Conservation (phyloP, 2,888 invertebrate species). For the Heliconius ethilla region DNA sequence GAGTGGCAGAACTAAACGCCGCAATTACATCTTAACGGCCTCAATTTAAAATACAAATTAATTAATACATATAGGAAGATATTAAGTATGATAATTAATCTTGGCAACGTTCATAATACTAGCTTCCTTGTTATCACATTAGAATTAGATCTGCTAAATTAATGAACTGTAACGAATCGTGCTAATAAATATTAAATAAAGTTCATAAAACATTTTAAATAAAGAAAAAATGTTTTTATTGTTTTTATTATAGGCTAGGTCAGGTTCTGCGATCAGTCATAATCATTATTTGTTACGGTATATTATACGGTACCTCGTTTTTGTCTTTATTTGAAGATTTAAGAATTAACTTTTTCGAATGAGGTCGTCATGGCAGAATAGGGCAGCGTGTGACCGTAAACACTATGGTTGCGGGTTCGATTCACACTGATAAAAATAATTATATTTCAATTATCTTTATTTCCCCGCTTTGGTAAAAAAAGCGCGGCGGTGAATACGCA, state of each 20-base stretch:
- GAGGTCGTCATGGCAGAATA: too few species aligned
- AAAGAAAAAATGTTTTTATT: not conserved
- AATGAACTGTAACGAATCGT: not conserved
- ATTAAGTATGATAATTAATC: constrained; percentile 7
- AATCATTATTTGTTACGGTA: constrained; percentile 3
- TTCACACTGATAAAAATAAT: too few species aligned
- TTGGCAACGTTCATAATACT: not conserved
- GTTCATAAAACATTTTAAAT: not conserved
- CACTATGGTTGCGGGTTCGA: too few species aligned
- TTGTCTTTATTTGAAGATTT: not conserved
- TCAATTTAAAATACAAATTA: not conserved
- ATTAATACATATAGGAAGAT: constrained; percentile 18
- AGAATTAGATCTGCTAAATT: not conserved
- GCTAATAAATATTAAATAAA: not conserved
- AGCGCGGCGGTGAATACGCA: too few species aligned
- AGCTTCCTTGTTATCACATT: constrained; percentile 11
- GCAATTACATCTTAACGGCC: too few species aligned
- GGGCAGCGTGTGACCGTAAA: too few species aligned
- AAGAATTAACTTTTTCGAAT: not conserved
- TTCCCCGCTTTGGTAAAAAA: too few species aligned
- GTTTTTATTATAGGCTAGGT: not conserved
- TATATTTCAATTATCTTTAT: too few species aligned
- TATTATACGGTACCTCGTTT: not conserved
- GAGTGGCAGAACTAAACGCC: too few species aligned
- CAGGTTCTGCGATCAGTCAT: not conserved